Base-by-base conservation (phyloP, 2,113 vertebrate species). In the Epinephelus lanceolatus region DNA sequence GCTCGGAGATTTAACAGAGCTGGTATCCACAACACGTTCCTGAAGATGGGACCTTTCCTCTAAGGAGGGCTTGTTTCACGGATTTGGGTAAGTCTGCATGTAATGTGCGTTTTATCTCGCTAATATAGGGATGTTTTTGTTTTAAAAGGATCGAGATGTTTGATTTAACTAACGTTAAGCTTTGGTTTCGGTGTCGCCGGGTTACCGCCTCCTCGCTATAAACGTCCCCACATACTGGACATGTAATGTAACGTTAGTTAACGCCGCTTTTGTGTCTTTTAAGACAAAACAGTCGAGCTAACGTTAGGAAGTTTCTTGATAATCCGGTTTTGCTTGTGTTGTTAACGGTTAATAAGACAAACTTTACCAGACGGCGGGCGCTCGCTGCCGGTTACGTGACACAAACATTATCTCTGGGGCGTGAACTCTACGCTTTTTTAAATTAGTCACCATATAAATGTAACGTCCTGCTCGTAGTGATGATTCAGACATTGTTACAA, bases 51-150 rank as follows among this genome's bases (percentile, higher is more conserved):
- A 25, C 0, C 13, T 0, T 53, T 40, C 15, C 12, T 56, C 19
- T 87, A 25, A 92, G 6, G 9, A 2, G 33, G 1, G 15, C 15
- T 1, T 23, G 1, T 56, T 71, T 74, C 0, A 1, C 21, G 18
- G 4, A 66, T 63, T 75, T 42, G 8, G 83, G 91, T 90, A 30
- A 90, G 90, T 91, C 51, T 14, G 1, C 8, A 2, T 10, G 8
- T 3, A 6, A 23, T 33, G 0, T 23, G 33, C 14, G 4, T 21
- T 42, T 57, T 33, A 27, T 1, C 4, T 6, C 3, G 6, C 0
- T 18, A 18, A 53, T 1, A 0, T 19, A 3, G 8, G 18, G 25
- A 18, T 2, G 23, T 14, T 19, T 45, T 5, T 49, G 1, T 2
- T 40, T 69, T 17, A 67, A 57, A 30, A 23, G 9, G 8, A 52